Evolutionary conservation across 2,113 vertebrate species (phyloP).

Genomic region (Varanus salvator): DNA sequence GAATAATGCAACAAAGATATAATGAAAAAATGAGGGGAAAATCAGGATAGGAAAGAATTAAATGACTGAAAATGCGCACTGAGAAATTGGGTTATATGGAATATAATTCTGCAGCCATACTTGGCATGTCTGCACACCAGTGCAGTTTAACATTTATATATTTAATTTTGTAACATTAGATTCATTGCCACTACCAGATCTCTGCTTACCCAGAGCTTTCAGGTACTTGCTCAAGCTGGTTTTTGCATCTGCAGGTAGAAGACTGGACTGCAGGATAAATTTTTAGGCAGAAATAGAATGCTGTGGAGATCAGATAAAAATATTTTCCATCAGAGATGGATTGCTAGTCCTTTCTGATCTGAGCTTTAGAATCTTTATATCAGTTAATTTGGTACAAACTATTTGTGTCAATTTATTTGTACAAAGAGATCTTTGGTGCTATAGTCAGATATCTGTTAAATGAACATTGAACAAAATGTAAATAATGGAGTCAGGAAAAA

Average conservation of each 20-base stretch:
- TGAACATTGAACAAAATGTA: neutral
- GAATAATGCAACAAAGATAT: neutral
- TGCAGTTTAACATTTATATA: neutral
- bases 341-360: neutral
- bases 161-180: neutral
- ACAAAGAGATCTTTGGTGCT: neutral
- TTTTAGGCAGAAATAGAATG: neutral
- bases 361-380: neutral
- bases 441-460: neutral
- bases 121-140: neutral
- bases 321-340: neutral
- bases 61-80: neutral
- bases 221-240: neutral
- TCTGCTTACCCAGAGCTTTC: neutral
- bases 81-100: neutral
- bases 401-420: neutral
- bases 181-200: neutral
- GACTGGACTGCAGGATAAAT: neutral
- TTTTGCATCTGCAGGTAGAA: neutral
- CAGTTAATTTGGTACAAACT: neutral
- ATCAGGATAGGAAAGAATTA: neutral
- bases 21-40: neutral
- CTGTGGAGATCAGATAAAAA: neutral
- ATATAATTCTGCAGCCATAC: neutral
- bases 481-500: neutral